Percentiles rank a stretch among this genome's conserved stretches.
Evolutionary conservation across 2,113 vertebrate species (phyloP).

Genomic region (Elephas maximus): DNA sequence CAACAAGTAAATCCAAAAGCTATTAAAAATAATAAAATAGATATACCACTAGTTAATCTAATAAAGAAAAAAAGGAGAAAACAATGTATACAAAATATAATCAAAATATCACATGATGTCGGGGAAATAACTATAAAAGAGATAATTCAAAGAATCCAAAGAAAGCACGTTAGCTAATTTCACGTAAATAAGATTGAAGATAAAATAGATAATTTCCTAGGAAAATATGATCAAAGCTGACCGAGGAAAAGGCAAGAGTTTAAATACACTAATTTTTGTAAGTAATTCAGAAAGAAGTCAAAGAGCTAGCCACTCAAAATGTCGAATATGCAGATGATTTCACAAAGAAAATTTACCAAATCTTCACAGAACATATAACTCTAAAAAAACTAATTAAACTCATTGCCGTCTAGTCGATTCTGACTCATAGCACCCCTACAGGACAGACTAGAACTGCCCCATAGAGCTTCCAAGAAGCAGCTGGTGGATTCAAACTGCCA

Average conservation of each 20-base stretch:
- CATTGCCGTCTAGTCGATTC: too few relatives aligned
- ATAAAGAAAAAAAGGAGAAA: constrained; percentile 16
- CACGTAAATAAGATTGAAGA: not conserved
- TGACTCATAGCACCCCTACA: too few relatives aligned
- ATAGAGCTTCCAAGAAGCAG: too few relatives aligned
- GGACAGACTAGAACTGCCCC: too few relatives aligned
- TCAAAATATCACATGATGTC: constrained; percentile 14
- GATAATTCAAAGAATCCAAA: not conserved
- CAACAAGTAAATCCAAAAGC: not conserved
- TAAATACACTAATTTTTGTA: constrained; percentile 30
- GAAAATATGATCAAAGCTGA: not conserved
- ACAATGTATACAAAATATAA: not conserved
- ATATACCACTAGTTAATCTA: not conserved
- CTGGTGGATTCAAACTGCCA: too few relatives aligned
- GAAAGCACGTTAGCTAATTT: not conserved
- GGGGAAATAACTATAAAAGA: constrained; percentile 14
- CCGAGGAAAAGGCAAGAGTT: constrained; percentile 29
- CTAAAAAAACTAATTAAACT: too few relatives aligned
- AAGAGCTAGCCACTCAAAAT: constrained; percentile 24
- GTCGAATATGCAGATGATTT: not conserved
- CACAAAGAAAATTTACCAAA: not conserved
- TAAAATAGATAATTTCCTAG: constrained; percentile 41
- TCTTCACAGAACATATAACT: not conserved
- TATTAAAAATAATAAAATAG: not conserved
- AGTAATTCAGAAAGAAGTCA: constrained; percentile 19